Conservation (phyloP, 2,888 invertebrate species). For the Macaria liturata region DNA sequence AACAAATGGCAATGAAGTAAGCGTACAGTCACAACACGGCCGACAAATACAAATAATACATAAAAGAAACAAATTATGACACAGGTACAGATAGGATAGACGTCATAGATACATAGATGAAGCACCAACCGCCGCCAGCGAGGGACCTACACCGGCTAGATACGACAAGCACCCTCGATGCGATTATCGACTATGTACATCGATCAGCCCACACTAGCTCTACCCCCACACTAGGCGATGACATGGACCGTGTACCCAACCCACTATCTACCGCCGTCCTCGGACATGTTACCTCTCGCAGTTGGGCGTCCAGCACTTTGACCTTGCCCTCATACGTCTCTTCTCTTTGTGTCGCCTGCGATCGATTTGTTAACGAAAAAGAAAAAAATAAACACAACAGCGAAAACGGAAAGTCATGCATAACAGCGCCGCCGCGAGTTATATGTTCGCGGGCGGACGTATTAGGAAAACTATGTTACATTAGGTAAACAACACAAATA, state of each 20-base stretch:
- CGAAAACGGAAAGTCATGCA: constrained; percentile 70
- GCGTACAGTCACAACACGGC: constrained; percentile 74
- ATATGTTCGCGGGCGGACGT: constrained; percentile 43
- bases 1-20: background rate
- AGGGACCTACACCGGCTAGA: constrained; percentile 66
- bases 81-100: constrained; percentile 62
- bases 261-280: constrained; percentile 66
- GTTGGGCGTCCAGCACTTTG: constrained; percentile 93
- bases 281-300: constrained; percentile 93
- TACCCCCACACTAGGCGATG: constrained; percentile 64
- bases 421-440: constrained; percentile 39
- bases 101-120: constrained; percentile 73
- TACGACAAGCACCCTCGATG: constrained; percentile 40
- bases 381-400: constrained; percentile 61
- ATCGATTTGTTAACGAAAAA: constrained; percentile 77
- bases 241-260: constrained; percentile 68
- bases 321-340: constrained; percentile 96
- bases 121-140: constrained; percentile 78
- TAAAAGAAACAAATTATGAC: constrained; percentile 64
- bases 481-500: constrained; percentile 41
- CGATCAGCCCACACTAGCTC: constrained; percentile 41
- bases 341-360: constrained; percentile 97
- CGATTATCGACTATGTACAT: constrained; percentile 37
- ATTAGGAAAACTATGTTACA: constrained; percentile 46
- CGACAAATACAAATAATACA: constrained; percentile 49